Base-by-base conservation (phyloP, 2,113 vertebrate species). In the Cervus canadensis region DNA sequence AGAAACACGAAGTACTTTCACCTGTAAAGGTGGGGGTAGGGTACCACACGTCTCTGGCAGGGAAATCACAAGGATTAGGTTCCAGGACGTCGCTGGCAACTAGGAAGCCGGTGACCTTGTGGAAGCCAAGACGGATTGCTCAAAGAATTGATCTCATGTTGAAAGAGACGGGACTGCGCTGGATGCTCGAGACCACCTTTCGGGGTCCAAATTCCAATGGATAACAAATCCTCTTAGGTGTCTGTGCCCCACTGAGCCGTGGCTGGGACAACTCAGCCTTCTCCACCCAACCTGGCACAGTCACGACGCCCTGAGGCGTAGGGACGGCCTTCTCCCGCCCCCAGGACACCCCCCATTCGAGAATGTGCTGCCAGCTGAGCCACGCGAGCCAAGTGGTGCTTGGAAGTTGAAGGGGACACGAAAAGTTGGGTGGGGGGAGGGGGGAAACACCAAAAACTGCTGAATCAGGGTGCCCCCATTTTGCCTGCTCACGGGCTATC, bases 391-490 rank as follows among this genome's bases (percentile, higher is more conserved):
- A 82, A 43, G 59, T 7, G 78, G 28, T 12, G 5, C 59, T 81
- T 54, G 19, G 2, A 82, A 98, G 54, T 95, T 97, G 7, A 78
- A 13, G 25, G 23, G 67, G 71, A 16, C 17, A 94, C 54, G 26
- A 33, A 6, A 84, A 98, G 82, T 89, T 94, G 54, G 36, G 36
- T 36, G 36, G 36, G 36, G 36, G 36, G 36, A 2, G 10, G 1
- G 40, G 40, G 40, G 40, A 14, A 14, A 50, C 3, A 7, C 36
- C 67, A 1, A 30, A 71, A 88, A 95, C 59, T 86, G 60, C 98
- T 94, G 83, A 96, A 95, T 96, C 97, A 89, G 83, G 93, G 40
- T 74, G 82, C 71, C 91, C 96, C 93, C 84, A 48, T 79, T 67
- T 67, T 56, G 94, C 64, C 40, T 45, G 25, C 33, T 26, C 43